Evolutionary conservation across 2,113 vertebrate genomes (phyloP).

Genomic region (Erythrolamprus reginae): DNA sequence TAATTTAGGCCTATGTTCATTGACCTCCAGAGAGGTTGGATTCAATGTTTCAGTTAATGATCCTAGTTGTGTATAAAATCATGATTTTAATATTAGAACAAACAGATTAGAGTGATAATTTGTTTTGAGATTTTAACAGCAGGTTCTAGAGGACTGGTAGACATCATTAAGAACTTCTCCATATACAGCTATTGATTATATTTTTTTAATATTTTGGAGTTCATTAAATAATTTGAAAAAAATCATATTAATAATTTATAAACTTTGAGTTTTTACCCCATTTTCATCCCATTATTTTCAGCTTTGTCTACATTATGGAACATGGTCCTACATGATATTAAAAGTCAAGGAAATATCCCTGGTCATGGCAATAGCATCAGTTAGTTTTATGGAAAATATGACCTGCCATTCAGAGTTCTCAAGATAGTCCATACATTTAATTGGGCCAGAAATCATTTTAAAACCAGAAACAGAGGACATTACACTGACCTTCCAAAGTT

Average conservation of each 20-base stretch:
- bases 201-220: background rate
- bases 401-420: background rate
- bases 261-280: background rate
- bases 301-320: background rate
- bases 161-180: background rate
- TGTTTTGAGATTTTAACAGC: background rate
- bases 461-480: background rate
- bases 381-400: background rate
- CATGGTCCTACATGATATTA: background rate
- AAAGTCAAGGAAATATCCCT: background rate
- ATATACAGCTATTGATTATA: background rate
- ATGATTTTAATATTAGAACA: background rate
- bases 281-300: background rate
- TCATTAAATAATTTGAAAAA: background rate
- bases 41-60: background rate
- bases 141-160: background rate
- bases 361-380: background rate
- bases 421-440: background rate
- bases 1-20: background rate
- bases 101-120: background rate
- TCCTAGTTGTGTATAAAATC: background rate
- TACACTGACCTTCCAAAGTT: background rate
- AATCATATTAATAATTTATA: background rate
- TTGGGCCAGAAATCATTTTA: background rate
- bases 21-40: background rate